phyloP scores from a whole-genome alignment of 30 jellyfish, hydroid and myxozoan species.

The Mastigias papua region DNA sequence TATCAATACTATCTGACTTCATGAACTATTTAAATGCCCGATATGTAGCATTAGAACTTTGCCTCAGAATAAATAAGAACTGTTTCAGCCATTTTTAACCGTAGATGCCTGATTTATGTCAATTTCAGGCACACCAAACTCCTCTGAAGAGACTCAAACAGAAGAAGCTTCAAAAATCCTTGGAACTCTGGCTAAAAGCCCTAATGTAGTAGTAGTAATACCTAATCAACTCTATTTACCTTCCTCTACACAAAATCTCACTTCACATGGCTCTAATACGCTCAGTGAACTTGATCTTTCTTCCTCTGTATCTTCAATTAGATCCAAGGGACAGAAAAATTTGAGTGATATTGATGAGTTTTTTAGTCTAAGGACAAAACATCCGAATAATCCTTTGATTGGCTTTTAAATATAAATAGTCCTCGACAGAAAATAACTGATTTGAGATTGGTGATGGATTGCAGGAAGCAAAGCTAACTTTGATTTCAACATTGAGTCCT shows the following conservation, averaged over 20 bases:
- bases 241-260: too few species aligned
- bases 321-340: neutral
- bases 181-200: conserved; percentile 20
- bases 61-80: neutral
- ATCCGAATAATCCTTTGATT: conserved; percentile 31
- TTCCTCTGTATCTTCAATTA: conserved; percentile 34
- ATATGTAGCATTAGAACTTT: neutral
- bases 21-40: neutral
- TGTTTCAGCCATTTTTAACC: neutral
- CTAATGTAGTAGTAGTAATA: conserved; percentile 17
- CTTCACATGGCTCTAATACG: conserved; percentile 22
- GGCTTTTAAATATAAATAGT: conserved; percentile 42
- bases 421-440: conserved; percentile 32
- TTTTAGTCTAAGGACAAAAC: conserved; percentile 29
- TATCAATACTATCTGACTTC: conserved; percentile 11
- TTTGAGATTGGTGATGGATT: conserved; percentile 44
- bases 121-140: conserved; percentile 21
- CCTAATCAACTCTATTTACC: neutral
- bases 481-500: conserved; percentile 43
- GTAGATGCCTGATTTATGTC: neutral
- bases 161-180: conserved; percentile 11
- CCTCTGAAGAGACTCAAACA: conserved; percentile 6
- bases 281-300: neutral
- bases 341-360: neutral
- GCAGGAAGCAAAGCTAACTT: conserved; percentile 29